These are phyloP conservation scores for Neosilurus mollespiculum DNA, from an alignment of 2,797 vertebrate genomes.

Conservation along the genomic window DNA sequence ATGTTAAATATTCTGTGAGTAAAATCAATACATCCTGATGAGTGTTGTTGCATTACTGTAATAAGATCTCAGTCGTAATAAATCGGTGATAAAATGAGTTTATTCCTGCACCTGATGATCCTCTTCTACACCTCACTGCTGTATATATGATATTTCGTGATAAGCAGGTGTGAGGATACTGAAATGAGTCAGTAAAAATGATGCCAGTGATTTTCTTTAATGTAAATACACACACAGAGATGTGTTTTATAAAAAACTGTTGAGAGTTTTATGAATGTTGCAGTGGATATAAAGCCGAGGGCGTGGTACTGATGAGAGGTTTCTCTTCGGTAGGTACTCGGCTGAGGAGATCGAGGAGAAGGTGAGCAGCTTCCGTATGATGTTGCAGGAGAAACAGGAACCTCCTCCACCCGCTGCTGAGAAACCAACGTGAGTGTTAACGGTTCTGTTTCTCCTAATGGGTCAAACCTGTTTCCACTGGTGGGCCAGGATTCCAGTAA, in stretches of 20 bases:
- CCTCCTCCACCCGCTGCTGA: slow-evolving; percentile 71
- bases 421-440: slow-evolving; percentile 74
- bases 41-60: no score
- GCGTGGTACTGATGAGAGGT: neutral
- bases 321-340: slow-evolving; percentile 75
- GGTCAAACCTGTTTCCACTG: no score
- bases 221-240: neutral
- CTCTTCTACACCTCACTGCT: neutral
- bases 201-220: neutral
- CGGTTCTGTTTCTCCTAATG: neutral
- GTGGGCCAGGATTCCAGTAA: no score
- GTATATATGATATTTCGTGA: neutral
- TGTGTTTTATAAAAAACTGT: neutral
- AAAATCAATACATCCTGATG: no score
- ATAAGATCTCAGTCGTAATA: no score
- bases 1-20: no score
- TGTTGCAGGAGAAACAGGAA: slow-evolving; percentile 89
- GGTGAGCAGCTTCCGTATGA: slow-evolving; percentile 89
- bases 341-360: slow-evolving; percentile 90
- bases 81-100: neutral
- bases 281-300: neutral
- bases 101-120: neutral
- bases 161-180: neutral
- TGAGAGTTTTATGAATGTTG: neutral
- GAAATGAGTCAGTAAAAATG: neutral